Percentiles rank a stretch among this genome's conserved stretches.
phyloP scores from a whole-genome alignment of 2,113 vertebrate species.

The Cochlearius cochlearius region DNA sequence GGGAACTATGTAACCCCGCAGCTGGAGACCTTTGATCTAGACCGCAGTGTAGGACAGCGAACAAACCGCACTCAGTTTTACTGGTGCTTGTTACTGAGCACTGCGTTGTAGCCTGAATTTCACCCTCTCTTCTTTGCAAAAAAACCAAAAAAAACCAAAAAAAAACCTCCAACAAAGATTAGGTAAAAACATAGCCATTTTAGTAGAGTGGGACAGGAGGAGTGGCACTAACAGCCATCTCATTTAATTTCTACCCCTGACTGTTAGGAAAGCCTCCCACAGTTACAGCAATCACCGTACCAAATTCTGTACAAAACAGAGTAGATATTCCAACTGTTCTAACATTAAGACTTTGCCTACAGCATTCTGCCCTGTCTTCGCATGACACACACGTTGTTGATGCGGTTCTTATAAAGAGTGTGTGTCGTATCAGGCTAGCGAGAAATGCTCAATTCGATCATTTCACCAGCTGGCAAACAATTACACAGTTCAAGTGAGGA shows the following conservation, averaged over 20 bases:
- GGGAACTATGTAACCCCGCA: not conserved
- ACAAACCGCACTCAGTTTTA: not conserved
- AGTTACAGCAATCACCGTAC: not conserved
- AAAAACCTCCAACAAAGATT: not conserved
- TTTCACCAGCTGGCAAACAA: conserved; percentile 1
- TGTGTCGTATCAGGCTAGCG: not conserved
- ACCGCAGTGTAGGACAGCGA: not conserved
- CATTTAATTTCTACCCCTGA: not conserved
- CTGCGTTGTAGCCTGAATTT: not conserved
- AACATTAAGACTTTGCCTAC: not conserved
- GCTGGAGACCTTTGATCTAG: not conserved
- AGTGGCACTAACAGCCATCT: not conserved
- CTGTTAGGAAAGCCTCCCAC: not conserved
- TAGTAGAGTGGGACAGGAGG: not conserved
- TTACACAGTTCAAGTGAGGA: conserved; percentile 45
- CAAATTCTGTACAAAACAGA: not conserved
- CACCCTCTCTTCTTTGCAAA: not conserved
- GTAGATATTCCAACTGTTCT: not conserved
- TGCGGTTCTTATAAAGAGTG: not conserved
- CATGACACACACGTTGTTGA: not conserved
- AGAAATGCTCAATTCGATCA: not conserved
- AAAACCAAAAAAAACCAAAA: not conserved
- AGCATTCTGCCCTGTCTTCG: not conserved
- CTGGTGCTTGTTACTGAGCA: not conserved
- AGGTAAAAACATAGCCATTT: not conserved